Base-by-base conservation (phyloP, 2,888 invertebrate species). In the Philaethria dido region DNA sequence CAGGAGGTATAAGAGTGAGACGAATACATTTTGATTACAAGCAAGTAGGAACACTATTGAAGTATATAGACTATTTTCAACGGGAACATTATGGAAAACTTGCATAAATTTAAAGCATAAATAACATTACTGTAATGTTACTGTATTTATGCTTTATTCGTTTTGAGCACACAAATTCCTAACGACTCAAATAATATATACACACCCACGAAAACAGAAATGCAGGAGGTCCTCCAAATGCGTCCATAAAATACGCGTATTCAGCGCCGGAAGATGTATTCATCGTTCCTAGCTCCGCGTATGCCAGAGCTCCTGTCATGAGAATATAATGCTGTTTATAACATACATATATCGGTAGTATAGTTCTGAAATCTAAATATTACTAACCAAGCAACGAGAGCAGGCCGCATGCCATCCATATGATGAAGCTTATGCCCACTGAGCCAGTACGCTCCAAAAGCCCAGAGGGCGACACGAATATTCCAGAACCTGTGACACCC, bases 401-500 rank as follows among this genome's bases (percentile, higher is more conserved):
- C 84, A 98, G 89, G 80, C 99, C 99, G 92, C 98, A 98, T 81
- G 97, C 94, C 93, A 97, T 96, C 99, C 99, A 99, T 84, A 98
- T 96, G 86, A 98, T 94, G 93, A 99, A 96, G 93, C 98, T 97
- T 92, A 98, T 95, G 90, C 98, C 98, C 89, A 98, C 97, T 86
- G 98, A 99, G 89, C 97, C 97, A 81, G 97, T 97, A 90, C 97
- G 95, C 92, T 95, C 95, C 87, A 99, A 93, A 86, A 99, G 96
- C 92, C 98, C 98, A 92, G 98, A 97, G 88, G 99, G 98, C 93
- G 98, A 98, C 92, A 99, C 98, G 95, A 99, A 99, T 91, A 99
- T 98, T 94, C 99, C 99, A 90, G 98, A 99, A 86, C 98, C 98
- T 98, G 87, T 72, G 75, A 54, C 39, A 39, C 20, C 16, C 18